phyloP scores from a whole-genome alignment of 2,797 vertebrate species.

The Varecia variegata region DNA sequence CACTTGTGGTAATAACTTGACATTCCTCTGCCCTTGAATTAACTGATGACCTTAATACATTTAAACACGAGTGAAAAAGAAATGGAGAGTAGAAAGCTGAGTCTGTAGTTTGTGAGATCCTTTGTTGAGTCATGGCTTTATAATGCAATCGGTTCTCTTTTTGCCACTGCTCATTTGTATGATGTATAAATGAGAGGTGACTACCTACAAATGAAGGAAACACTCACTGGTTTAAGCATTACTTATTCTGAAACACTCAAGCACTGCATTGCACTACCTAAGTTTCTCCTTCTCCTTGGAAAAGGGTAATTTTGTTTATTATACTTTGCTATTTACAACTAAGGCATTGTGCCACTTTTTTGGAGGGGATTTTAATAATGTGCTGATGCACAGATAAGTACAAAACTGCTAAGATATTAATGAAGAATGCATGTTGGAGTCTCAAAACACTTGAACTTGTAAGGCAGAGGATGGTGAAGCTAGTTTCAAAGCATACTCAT shows the following conservation, averaged over 20 bases:
- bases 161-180: background rate
- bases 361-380: background rate
- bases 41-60: constrained; percentile 65
- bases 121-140: constrained; percentile 36
- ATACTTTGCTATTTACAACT: constrained; percentile 22
- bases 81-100: constrained; percentile 21
- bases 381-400: background rate
- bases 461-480: background rate
- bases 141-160: constrained; percentile 16
- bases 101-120: background rate
- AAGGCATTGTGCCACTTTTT: background rate
- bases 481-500: background rate
- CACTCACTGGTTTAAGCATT: constrained; percentile 16
- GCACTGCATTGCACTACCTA: constrained; percentile 8
- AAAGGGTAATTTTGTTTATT: background rate
- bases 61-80: constrained; percentile 60
- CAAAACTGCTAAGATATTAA: background rate
- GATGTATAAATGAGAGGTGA: constrained; percentile 43
- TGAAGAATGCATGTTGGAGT: background rate
- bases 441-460: constrained; percentile 1
- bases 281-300: background rate
- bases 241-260: background rate
- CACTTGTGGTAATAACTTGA: constrained; percentile 67
- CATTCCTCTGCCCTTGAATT: constrained; percentile 69
- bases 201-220: constrained; percentile 38